Evolutionary conservation across 2,888 invertebrate genomes (phyloP), one percentile per base, ranked within the genome.

Genomic region (Halictus quadricinctus): DNA sequence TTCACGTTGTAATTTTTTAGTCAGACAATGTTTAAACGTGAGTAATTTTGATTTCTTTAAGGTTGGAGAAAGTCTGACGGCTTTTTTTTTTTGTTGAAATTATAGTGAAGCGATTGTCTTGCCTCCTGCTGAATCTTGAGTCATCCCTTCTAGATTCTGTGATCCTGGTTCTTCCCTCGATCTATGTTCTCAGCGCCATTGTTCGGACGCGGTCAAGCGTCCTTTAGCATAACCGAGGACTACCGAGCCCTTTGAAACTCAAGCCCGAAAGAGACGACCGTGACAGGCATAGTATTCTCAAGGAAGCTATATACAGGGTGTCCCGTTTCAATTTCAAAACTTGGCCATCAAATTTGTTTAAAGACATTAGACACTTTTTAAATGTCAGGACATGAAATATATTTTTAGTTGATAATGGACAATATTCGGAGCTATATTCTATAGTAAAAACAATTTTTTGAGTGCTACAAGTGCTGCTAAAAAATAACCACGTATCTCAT

Each of bases 141-240:
- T 36, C 79, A 79, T 81, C 87, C 36, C 36, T 41, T 60, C 76
- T 74, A 69, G 54, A 88, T 92, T 87, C 91, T 93, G 91, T 80
- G 88, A 89, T 89, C 93, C 93, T 92, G 92, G 77, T 92, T 90
- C 85, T 84, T 85, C 86, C 89, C 89, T 88, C 88, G 89, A 87
- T 87, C 90, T 81, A 89, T 81, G 91, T 93, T 93, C 92, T 92
- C 92, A 92, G 90, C 92, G 90, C 91, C 89, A 92, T 92, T 92
- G 92, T 92, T 91, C 90, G 85, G 83, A 88, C 78, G 90, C 92
- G 92, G 92, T 92, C 91, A 91, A 92, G 91, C 92, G 89, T 91
- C 88, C 85, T 73, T 69, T 79, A 18, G 21, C 54, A 54, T 54
- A 54, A 54, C 54, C 54, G 7, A 64, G 18, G 29, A 29, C 25